Evolutionary conservation across 2,888 invertebrate species (phyloP), one percentile per base, ranked within the genome.

Genomic region (Isoperla grammatica): DNA sequence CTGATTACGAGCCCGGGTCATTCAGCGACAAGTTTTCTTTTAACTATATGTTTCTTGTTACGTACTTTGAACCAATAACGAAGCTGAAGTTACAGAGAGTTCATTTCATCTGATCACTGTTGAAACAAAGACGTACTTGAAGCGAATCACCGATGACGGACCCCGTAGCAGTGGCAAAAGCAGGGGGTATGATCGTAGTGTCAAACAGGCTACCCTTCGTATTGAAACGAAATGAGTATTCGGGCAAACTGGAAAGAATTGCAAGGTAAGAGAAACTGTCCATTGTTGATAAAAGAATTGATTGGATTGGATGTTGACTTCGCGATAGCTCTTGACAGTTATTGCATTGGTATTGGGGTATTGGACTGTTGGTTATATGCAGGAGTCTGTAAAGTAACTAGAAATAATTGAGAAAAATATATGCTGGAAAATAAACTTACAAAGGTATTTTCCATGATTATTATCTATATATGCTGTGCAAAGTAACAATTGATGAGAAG

Each of bases 121-220:
- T 4, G 19, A 17, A 45, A 45, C 17, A 45, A 8, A 19, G 45
- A 15, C 45, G 45, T 45, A 19, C 4, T 13, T 12, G 11, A 15
- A 13, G n/a, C 6, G 45, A 3, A 5, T 8, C 19, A 8, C 45
- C 11, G 17, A 53, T 53, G 53, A 53, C 53, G 17, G 53, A 53
- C 17, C 40, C 53, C 5, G 53, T 53, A 17, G 53, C 53, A 3
- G 53, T 53, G 17, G 15, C 37, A 15, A 53, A 53, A 35, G 53
- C 56, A 2, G 61, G 58, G 1, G 58, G 56, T 20, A 86, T 94
- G 82, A 91, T 94, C 70, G 93, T 94, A 67, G 92, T 94, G 62
- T 93, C 94, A 66, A 94, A 94, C 77, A 81, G 94, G 67, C 78
- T 94, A 72, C 94, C 94, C 6, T 94, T 94, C 76, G 88, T 93